These are phyloP conservation scores for Ptychoptera contaminata DNA, from an alignment of 2,888 invertebrate genomes.

Conservation along the genomic window DNA sequence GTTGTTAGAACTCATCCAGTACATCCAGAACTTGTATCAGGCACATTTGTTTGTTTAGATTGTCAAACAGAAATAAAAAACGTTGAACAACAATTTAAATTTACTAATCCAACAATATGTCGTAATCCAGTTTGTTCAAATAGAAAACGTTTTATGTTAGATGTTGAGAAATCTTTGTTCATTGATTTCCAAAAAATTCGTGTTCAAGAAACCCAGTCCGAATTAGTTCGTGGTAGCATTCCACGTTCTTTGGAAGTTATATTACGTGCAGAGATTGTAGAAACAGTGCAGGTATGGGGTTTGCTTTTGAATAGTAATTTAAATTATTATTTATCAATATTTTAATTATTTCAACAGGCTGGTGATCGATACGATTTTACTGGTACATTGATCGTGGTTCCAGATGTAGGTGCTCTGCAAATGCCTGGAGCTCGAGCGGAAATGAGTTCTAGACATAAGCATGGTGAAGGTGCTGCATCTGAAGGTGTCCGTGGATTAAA, in stretches of 20 bases:
- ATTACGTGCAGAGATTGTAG: slow-evolving; percentile 88
- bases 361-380: slow-evolving; percentile 82
- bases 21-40: slow-evolving; percentile 84
- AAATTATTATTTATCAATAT: too few relatives aligned
- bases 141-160: slow-evolving; percentile 73
- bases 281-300: slow-evolving; percentile 45
- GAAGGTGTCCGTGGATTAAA: slow-evolving; percentile 75
- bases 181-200: slow-evolving; percentile 97
- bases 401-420: slow-evolving; percentile 79
- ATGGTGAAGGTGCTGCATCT: slow-evolving; percentile 54
- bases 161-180: slow-evolving; percentile 86
- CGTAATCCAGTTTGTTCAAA: slow-evolving; percentile 92
- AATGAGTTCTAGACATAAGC: slow-evolving; percentile 54
- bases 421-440: slow-evolving; percentile 80
- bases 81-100: slow-evolving; percentile 98
- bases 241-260: slow-evolving; percentile 92
- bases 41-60: slow-evolving; percentile 88
- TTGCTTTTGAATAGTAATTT: too few relatives aligned
- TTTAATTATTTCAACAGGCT: slow-evolving; percentile 35
- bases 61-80: slow-evolving; percentile 88
- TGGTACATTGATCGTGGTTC: slow-evolving; percentile 92
- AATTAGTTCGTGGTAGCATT: slow-evolving; percentile 90
- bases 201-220: slow-evolving; percentile 95
- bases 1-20: slow-evolving; percentile 97
- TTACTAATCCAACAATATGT: slow-evolving; percentile 89